Base-by-base conservation (phyloP, 2,113 vertebrate genomes). In the Upupa epops region DNA sequence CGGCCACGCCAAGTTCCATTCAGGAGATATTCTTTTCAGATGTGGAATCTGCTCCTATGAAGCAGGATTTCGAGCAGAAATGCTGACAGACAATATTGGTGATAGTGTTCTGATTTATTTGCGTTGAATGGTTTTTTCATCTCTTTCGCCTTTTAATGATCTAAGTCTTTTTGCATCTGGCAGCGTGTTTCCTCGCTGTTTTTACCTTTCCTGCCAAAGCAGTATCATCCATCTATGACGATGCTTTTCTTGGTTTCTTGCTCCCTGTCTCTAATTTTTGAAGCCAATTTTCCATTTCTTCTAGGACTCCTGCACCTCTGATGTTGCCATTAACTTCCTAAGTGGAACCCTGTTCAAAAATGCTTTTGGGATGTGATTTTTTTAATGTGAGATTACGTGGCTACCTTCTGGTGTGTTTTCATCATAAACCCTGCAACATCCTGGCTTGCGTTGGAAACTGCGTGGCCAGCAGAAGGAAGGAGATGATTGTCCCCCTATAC, bases 221-320 rank as follows among this genome's bases (percentile, higher is more conserved):
- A 88, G 68, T 83, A 79, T 83, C 89, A 97, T 96, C 91, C 86
- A 84, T 96, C 86, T 96, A 93, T 95, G 95, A 97, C 92, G 93
- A 58, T 68, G 90, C 85, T 96, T 92, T 95, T 96, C 96, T 95
- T 94, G 92, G 91, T 94, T 95, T 94, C 92, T 97, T 94, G 76
- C 81, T 95, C 61, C 92, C 70, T 31, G 59, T 95, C 90, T 97
- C 91, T 76, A 92, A 91, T 92, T 94, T 91, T 88, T 70, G 68
- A 73, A 97, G 94, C 91, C 96, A 96, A 90, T 92, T 97, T 97
- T 96, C 93, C 74, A 90, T 89, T 94, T 97, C 73, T 97, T 93
- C 86, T 83, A 92, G 89, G 75, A 91, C 78, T 93, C 82, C 88
- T 92, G 82, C 69, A 91, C 59, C 75, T 94, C 96, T 91, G 68